These are phyloP conservation scores for Laticauda laticaudata DNA, from an alignment of 2,113 vertebrate species.

Conservation along the genomic window DNA sequence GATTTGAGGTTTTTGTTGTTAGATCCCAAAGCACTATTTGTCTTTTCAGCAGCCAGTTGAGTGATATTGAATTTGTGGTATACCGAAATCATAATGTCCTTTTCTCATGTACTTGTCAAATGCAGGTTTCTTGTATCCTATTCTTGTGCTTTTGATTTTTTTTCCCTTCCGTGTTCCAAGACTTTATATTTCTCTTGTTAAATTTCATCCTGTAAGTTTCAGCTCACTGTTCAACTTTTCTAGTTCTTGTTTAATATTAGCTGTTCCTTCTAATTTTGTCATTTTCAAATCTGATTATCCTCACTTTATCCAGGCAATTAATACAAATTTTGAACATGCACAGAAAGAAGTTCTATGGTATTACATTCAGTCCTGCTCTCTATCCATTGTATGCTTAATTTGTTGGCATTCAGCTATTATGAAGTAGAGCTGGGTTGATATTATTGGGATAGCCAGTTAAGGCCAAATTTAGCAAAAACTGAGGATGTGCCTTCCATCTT, in stretches of 20 bases:
- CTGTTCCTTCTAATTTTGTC: background rate
- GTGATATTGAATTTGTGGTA: background rate
- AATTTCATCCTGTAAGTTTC: background rate
- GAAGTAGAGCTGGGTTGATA: background rate
- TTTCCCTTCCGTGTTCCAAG: background rate
- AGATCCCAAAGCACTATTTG: background rate
- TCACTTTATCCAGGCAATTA: background rate
- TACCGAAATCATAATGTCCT: background rate
- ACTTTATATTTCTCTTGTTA: background rate
- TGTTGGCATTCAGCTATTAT: background rate
- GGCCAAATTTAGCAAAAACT: background rate
- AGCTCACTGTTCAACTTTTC: background rate
- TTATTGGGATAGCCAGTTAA: background rate
- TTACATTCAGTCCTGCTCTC: background rate
- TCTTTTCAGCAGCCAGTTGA: background rate
- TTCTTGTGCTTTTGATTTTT: background rate
- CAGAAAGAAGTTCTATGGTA: background rate
- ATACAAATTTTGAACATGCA: background rate
- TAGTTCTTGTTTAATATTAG: background rate
- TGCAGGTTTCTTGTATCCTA: background rate
- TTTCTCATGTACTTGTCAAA: background rate
- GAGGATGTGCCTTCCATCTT: background rate
- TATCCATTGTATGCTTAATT: background rate
- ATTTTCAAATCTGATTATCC: background rate
- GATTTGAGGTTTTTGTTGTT: background rate